These are phyloP conservation scores for Salmo trutta DNA, from an alignment of 2,797 vertebrate species.

Conservation along the genomic window DNA sequence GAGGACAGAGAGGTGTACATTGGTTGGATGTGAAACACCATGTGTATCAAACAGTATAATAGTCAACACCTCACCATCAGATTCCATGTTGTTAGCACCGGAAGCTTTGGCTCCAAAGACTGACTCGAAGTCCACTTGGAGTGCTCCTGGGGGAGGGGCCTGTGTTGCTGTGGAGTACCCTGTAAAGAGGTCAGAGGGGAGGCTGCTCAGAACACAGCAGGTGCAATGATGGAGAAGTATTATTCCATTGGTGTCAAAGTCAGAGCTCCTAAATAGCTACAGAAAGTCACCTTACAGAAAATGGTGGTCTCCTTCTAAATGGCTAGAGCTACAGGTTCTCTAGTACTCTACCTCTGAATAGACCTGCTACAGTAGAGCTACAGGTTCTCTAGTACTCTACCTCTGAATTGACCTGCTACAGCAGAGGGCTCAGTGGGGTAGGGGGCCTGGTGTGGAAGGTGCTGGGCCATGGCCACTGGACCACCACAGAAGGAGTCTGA, in stretches of 20 bases:
- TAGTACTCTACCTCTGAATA: not conserved
- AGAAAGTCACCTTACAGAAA: not conserved
- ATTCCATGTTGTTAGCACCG: constrained; percentile 83
- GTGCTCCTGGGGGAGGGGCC: constrained; percentile 85
- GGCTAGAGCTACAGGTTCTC: not conserved
- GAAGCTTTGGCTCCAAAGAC: constrained; percentile 96
- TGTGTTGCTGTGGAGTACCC: constrained; percentile 89
- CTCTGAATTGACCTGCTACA: constrained; percentile 87
- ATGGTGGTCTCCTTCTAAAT: too few relatives aligned
- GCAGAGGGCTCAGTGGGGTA: constrained; percentile 86
- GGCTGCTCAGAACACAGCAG: constrained; percentile 15
- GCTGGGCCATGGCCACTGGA: constrained; percentile 80
- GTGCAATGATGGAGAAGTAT: constrained; percentile 1
- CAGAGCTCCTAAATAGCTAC: not conserved
- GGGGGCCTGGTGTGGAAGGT: constrained; percentile 86
- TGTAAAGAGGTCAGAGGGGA: constrained; percentile 54
- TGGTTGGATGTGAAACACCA: not conserved
- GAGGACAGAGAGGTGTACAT: constrained; percentile 1
- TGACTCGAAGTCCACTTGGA: constrained; percentile 99
- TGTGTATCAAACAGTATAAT: not conserved
- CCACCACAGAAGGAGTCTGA: constrained; percentile 91
- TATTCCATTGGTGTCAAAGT: not conserved
- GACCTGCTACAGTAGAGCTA: not conserved
- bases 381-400: constrained; percentile 62
- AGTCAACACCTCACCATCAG: constrained; percentile 82